Percentiles rank a stretch among this genome's conserved stretches.
These are phyloP conservation scores for Emberiza fucata DNA, from an alignment of 2,113 vertebrate species.

Conservation along the genomic window DNA sequence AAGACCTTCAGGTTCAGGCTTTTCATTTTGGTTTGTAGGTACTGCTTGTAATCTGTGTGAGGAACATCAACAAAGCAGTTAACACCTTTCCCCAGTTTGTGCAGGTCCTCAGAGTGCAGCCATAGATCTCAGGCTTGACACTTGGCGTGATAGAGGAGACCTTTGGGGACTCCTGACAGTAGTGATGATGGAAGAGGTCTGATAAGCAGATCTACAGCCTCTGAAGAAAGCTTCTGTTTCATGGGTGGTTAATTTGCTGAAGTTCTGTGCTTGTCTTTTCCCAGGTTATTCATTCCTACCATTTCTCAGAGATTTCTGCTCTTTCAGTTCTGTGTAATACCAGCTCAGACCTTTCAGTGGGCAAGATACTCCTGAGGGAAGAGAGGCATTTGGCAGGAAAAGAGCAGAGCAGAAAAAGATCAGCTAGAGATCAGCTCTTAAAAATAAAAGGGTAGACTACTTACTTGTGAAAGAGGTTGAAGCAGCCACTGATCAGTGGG, in stretches of 20 bases:
- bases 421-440: not conserved
- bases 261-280: not conserved
- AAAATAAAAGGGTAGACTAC: not conserved
- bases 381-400: not conserved
- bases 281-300: not conserved
- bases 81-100: not conserved
- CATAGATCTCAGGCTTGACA: not conserved
- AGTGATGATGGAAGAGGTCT: not conserved
- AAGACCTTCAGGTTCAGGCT: not conserved
- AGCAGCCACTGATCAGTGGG: not conserved
- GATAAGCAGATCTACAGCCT: not conserved
- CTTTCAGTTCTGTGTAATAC: not conserved
- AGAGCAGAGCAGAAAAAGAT: not conserved
- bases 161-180: not conserved
- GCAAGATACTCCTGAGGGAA: not conserved
- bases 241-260: not conserved
- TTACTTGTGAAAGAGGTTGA: not conserved
- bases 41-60: not conserved
- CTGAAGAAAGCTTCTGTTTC: not conserved
- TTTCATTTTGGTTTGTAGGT: not conserved
- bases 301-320: not conserved
- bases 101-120: not conserved
- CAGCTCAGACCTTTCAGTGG: not conserved
- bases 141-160: not conserved
- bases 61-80: not conserved